phyloP scores from a whole-genome alignment of 1,140 invertebrate species.

The Caenorhabditis brenneri region DNA sequence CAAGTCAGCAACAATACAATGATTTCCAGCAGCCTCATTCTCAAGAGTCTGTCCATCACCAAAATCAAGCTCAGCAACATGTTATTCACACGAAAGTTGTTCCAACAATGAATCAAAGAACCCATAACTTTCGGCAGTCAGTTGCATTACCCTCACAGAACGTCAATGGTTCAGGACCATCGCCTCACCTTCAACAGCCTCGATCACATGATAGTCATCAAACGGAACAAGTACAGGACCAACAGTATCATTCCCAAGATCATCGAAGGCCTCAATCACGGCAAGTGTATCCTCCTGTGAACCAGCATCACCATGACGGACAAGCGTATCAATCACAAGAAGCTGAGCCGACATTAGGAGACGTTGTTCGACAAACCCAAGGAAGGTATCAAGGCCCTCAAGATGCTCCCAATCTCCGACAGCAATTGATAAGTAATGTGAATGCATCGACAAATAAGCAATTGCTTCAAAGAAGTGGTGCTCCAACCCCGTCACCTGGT shows the following conservation, averaged over 20 bases:
- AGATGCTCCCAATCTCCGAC: slow-evolving; percentile 10
- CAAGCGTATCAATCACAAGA: neutral
- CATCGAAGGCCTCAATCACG: neutral
- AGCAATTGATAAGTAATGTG: slow-evolving; percentile 27
- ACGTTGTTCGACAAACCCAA: neutral
- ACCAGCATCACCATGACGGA: neutral
- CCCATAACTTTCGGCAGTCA: neutral
- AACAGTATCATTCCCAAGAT: neutral
- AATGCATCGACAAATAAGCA: neutral
- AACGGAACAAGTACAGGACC: neutral
- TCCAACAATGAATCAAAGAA: neutral
- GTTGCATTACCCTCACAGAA: neutral
- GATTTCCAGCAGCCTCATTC: neutral
- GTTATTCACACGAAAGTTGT: slow-evolving; percentile 7
- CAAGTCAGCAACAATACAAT: slow-evolving; percentile 19
- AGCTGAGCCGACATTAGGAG: neutral
- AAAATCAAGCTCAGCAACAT: neutral
- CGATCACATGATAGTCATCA: neutral
- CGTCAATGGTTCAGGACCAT: neutral
- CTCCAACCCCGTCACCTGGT: neutral
- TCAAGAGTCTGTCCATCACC: neutral
- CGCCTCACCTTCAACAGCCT: neutral
- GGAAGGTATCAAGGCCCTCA: slow-evolving; percentile 24
- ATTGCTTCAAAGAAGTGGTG: neutral
- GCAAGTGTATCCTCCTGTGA: neutral